Conservation (phyloP, 2,888 invertebrate species). For the Frankliniella fusca region DNA sequence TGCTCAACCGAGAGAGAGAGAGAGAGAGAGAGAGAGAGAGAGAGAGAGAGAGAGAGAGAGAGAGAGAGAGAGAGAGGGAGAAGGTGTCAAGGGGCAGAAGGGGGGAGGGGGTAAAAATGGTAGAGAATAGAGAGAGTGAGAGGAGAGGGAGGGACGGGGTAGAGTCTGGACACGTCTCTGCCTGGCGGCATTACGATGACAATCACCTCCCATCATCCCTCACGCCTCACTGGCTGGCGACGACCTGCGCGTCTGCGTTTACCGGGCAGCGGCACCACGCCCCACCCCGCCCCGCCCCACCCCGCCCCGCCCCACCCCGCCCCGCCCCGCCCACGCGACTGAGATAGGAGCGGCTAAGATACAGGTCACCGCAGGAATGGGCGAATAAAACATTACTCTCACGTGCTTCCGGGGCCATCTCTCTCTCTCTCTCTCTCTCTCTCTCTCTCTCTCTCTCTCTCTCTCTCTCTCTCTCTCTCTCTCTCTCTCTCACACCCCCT, state of each 20-base stretch:
- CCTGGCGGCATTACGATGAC: not conserved
- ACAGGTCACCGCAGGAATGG: not conserved
- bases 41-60: too few relatives aligned
- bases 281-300: not conserved
- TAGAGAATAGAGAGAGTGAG: too few relatives aligned
- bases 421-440: slow-evolving; percentile 12
- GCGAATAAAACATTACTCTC: not conserved
- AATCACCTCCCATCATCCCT: not conserved
- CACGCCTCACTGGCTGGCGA: not conserved
- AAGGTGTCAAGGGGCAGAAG: too few relatives aligned
- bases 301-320: not conserved
- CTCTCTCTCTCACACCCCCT: not conserved
- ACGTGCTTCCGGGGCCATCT: not conserved
- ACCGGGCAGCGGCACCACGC: too few relatives aligned
- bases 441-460: not conserved
- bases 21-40: too few relatives aligned
- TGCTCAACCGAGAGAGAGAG: too few relatives aligned
- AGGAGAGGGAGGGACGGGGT: not conserved
- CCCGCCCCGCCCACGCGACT: too few relatives aligned
- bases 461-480: not conserved
- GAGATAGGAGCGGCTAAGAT: too few relatives aligned
- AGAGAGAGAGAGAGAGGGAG: too few relatives aligned
- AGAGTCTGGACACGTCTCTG: not conserved
- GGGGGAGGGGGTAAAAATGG: too few relatives aligned
- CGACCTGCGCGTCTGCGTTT: too few relatives aligned